These are phyloP conservation scores for Narcine bancroftii DNA, from an alignment of 2,113 vertebrate species.

Conservation along the genomic window DNA sequence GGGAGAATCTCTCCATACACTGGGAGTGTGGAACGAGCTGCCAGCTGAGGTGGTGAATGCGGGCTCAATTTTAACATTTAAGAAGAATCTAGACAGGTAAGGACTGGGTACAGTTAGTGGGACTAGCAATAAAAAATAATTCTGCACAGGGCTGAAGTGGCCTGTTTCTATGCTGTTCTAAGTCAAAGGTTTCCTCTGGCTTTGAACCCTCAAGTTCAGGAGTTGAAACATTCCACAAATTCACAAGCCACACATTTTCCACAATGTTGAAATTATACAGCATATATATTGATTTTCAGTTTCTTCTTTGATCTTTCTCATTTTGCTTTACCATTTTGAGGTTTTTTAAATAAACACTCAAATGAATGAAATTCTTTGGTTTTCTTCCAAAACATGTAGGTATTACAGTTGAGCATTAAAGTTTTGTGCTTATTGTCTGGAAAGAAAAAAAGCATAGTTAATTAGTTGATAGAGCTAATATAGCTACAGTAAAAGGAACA, in stretches of 20 bases:
- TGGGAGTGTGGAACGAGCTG: no score
- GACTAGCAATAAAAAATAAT: no score
- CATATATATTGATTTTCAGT: neutral
- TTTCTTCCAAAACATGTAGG: neutral
- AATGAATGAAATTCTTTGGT: neutral
- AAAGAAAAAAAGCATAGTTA: neutral
- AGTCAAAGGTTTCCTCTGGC: no score
- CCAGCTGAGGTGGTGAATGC: no score
- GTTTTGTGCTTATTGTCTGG: neutral
- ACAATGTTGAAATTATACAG: neutral
- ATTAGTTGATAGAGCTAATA: neutral
- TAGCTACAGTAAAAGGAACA: neutral
- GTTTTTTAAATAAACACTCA: neutral
- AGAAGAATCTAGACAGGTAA: no score
- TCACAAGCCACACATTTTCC: neutral
- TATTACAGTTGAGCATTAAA: neutral
- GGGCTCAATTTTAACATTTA: no score
- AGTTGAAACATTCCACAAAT: no score
- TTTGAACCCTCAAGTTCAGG: neutral
- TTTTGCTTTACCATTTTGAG: neutral
- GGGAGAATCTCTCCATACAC: no score
- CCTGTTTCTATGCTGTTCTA: no score
- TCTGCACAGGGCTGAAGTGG: no score
- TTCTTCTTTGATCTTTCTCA: neutral
- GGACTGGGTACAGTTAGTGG: no score